Conservation (phyloP, 2,888 invertebrate genomes). For the Drosophila austrosaltans region DNA sequence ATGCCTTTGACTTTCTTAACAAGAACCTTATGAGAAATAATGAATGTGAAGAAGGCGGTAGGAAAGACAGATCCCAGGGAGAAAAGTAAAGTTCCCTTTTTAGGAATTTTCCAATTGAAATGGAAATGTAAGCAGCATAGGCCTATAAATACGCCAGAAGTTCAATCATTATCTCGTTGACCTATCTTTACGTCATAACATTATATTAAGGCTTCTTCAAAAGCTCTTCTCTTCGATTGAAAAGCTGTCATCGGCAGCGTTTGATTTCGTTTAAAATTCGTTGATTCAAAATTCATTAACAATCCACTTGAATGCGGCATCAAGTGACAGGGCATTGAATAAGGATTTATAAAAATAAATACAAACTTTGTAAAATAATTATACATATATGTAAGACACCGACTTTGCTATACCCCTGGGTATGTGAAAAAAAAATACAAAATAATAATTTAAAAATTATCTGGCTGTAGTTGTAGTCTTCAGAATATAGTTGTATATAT, state of each 20-base stretch:
- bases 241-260: neutral
- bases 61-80: neutral
- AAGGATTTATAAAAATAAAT: neutral
- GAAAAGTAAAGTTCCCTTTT: neutral
- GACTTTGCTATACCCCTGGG: neutral
- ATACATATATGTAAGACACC: neutral
- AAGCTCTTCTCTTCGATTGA: neutral
- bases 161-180: neutral
- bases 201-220: neutral
- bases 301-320: neutral
- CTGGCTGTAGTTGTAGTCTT: too few relatives aligned
- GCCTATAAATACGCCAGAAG: neutral
- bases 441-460: too few relatives aligned
- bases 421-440: neutral
- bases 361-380: too few relatives aligned
- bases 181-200: neutral
- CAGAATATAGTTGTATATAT: too few relatives aligned
- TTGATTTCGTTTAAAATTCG: constrained; percentile 6
- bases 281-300: constrained; percentile 10
- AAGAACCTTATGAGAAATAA: neutral
- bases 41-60: neutral
- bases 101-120: too few relatives aligned
- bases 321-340: neutral
- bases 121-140: too few relatives aligned
- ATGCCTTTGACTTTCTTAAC: constrained; percentile 4